A percentile compares a stretch with the other conserved stretches of the same genome.
Evolutionary conservation across 37 sponge, comb jelly and placozoan genomes (phyloP).

Genomic region (Hexactinellida sp.): DNA sequence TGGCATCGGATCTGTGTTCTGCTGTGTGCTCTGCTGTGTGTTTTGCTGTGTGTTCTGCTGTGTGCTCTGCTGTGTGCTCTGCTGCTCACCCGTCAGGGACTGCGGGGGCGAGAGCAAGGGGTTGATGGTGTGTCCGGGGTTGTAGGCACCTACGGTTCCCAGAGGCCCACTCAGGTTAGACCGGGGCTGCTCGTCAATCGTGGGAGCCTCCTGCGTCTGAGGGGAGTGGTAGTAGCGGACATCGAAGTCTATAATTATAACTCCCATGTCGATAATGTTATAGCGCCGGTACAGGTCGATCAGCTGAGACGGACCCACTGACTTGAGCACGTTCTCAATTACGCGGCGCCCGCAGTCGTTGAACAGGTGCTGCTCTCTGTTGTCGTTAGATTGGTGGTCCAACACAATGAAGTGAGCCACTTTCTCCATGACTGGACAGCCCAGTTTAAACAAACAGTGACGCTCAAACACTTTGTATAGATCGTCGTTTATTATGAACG

Average conservation of each 20-base stretch:
- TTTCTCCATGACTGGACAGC: slow-evolving; percentile 6
- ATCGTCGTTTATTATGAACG: background rate
- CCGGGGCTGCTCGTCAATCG: background rate
- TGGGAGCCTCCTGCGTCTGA: background rate
- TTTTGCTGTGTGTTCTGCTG: background rate
- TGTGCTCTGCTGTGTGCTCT: background rate
- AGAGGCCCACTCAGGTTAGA: background rate
- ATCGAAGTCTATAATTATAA: background rate
- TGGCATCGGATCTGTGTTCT: background rate
- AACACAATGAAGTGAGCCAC: background rate
- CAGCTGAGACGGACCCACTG: background rate
- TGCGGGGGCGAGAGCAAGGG: background rate
- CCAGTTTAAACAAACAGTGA: background rate
- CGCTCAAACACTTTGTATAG: background rate
- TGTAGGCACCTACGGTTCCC: background rate
- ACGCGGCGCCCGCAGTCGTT: background rate
- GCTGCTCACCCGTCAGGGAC: background rate
- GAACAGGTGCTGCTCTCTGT: background rate
- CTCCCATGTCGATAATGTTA: slow-evolving; percentile 4
- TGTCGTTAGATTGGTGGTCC: background rate
- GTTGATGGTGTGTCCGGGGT: background rate
- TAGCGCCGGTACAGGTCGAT: background rate
- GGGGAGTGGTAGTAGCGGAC: background rate
- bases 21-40: background rate
- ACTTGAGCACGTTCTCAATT: background rate